Base-by-base conservation (phyloP, 2,888 invertebrate genomes). In the Apamea anceps region DNA sequence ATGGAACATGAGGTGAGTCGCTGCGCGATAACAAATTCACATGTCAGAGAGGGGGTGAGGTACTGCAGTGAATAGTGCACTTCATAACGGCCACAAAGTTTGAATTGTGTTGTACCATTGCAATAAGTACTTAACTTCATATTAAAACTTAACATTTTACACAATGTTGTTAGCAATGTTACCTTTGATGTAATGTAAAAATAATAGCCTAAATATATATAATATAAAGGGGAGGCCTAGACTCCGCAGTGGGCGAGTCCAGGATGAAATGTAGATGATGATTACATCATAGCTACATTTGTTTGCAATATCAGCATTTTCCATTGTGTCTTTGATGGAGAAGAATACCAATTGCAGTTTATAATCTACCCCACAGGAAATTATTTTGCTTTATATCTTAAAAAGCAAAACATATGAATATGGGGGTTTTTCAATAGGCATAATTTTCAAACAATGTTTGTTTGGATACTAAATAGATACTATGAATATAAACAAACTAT, bases 301-400 rank as follows among this genome's bases (percentile, higher is more conserved):
- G 95, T 94, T 82, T 92, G 96, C 96, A 96, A 95, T 87, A 88
- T 90, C 94, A 96, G 96, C 96, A 93, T 92, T 93, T 94, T 91
- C 93, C 95, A 95, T 81, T 83, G 77, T 86, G 73, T 87, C 92
- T 93, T 65, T 74, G 84, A 90, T 93, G 92, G 92, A 93, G 94
- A 94, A 93, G 91, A 89, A 96, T 96, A 96, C 92, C 94, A 80
- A 92, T 92, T 94, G 94, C 94, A 91, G 62, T 85, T 88, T 77
- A 82, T 84, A 81, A 81, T 88, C 15, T 89, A 45, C 88, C 88
- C 88, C 90, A 88, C 48, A n/a, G 79, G 77, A 73, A 77, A 82
- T 80, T 37, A 77, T 79, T 78, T 81, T 72, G 78, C 88, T 78
- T 75, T 66, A 79, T 13, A 15, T 42, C 77, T 84, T 72, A n/a